Base-by-base conservation (phyloP, 2,113 vertebrate genomes). In the Varanus salvator region DNA sequence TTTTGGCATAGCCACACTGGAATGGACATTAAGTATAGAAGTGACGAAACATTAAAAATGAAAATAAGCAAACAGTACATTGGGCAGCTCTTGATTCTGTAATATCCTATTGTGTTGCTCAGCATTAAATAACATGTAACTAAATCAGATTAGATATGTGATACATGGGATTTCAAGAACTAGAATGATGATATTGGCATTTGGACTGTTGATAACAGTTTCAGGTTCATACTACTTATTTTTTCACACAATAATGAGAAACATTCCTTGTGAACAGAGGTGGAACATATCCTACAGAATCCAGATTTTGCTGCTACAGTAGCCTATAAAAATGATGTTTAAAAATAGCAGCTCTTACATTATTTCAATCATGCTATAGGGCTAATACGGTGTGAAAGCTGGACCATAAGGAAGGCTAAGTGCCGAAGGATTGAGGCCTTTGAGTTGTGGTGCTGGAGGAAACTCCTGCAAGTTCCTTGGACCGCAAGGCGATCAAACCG, bases 241-340 rank as follows among this genome's bases (percentile, higher is more conserved):
- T 64, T 66, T 76, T 66, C 57, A 29, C 74, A 77, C 8, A 54
- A 78, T 87, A 87, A 87, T 66, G 57, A 87, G 57, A 87, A 87
- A 68, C 86, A 80, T 68, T 80, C 86, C 75, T 27, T 78, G 17
- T 31, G 54, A 87, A 44, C 27, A 68, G 75, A 68, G 60, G 75
- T n/a, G 8, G 72, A 76, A 86, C 44, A 34, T 60, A 64, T 21
- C 38, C 38, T 50, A 68, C 34, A 23, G 15, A 68, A 68, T 87
- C 60, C 75, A 68, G 86, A 80, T 78, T 85, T 87, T 87, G 54
- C 27, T 60, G 52, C 52, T 75, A 75, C 69, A 38, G 50, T 75
- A 52, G n/a, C 75, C 86, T 66, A 23, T 78, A 66, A 66, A 78
- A 8, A 6, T 29, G 75, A 31, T 66, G 38, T 68, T 87, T 87